A percentile compares a stretch with the other conserved stretches of the same genome.
These are phyloP conservation scores for Luehdorfia chinensis DNA, from an alignment of 1,140 invertebrate species.

Conservation along the genomic window DNA sequence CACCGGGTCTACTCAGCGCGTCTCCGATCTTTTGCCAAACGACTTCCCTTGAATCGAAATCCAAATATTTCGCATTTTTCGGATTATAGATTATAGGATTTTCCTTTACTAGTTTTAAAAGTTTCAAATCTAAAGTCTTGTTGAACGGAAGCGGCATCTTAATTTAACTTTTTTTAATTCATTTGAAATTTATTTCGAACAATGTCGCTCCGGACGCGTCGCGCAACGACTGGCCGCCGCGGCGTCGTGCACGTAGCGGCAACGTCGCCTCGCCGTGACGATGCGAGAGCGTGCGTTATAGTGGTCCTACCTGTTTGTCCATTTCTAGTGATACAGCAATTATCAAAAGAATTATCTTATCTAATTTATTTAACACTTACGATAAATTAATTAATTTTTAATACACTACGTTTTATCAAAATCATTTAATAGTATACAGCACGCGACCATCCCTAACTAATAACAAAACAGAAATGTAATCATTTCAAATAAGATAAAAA, in stretches of 20 bases:
- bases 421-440: no score
- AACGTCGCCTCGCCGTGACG: slow-evolving; percentile 43
- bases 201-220: slow-evolving; percentile 14
- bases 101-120: slow-evolving; percentile 47
- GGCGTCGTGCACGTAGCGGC: slow-evolving; percentile 35
- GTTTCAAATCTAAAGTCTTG: slow-evolving; percentile 48
- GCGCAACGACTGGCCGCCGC: slow-evolving; percentile 20
- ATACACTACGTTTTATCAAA: no score
- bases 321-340: no score
- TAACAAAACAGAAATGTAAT: no score
- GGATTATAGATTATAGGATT: slow-evolving; percentile 53
- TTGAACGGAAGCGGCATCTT: slow-evolving; percentile 51
- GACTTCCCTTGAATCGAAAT: slow-evolving; percentile 55
- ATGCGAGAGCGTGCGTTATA: not conserved
- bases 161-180: not conserved
- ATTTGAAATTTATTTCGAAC: not conserved
- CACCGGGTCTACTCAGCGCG: slow-evolving; percentile 45
- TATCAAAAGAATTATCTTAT: not conserved
- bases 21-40: slow-evolving; percentile 66
- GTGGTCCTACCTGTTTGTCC: no score
- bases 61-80: slow-evolving; percentile 48
- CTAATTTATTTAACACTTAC: not conserved
- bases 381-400: no score
- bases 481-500: no score
- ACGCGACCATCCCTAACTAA: no score